Evolutionary conservation across 2,888 invertebrate genomes (phyloP), one percentile per base, ranked within the genome.

Genomic region (Drosophila tripunctata): DNA sequence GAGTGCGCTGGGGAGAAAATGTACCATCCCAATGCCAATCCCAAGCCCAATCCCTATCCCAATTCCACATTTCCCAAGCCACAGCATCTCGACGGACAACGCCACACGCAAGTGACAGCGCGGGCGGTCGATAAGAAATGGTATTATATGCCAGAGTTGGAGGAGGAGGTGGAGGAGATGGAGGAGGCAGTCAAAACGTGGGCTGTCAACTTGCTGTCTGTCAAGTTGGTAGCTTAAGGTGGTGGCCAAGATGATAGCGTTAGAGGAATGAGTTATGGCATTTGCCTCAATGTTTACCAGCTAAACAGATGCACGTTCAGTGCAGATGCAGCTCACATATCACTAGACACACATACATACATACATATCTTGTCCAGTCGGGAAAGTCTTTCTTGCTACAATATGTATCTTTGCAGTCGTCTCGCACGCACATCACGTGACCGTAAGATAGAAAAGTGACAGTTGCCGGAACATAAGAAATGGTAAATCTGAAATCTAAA

Each of bases 401-500:
- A 27, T 27, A 27, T 27, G 27, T 27, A 27, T 27, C 27, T 27
- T 33, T 30, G 52, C 22, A 33, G 52, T 69, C 35, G 67, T 67
- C 65, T 58, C 50, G 75, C 56, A 75, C 71, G 85, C 69, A 78
- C 75, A 77, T 81, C 79, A 86, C 82, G 76, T 75, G 67, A 64
- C 67, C 57, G 33, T 47, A 56, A 75, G 75, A 78, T 67, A 78
- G 70, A 82, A 87, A 87, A 87, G 86, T 89, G 89, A 84, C 85
- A 89, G 81, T 87, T 83, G 81, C 69, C 73, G 76, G 73, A 80
- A 78, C 66, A 71, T 56, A 75, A 75, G 69, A 72, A 81, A 83
- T 76, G 71, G 75, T 68, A 67, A 73, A 58, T 50, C 50, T 63
- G 55, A 61, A 67, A 62, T 63, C 70, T 50, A 58, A 65, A 78